Evolutionary conservation across 2,888 invertebrate genomes (phyloP).

Genomic region (Parelbella ahira): DNA sequence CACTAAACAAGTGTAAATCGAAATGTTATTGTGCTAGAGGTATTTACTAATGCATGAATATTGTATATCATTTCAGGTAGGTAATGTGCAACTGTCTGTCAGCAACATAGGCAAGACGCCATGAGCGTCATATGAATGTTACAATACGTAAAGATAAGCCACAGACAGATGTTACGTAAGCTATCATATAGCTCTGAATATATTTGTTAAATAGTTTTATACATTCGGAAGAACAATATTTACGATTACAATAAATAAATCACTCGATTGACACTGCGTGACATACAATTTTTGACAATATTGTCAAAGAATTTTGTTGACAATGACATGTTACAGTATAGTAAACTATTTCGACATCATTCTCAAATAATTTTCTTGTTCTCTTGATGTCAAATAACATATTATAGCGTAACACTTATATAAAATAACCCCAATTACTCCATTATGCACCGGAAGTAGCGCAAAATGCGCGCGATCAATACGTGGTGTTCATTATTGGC

Average conservation of each 20-base stretch:
- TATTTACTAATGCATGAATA: no score
- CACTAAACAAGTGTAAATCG: no score
- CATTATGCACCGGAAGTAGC: constrained; percentile 37
- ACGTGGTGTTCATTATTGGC: constrained; percentile 30
- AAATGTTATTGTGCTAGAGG: no score
- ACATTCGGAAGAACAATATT: constrained; percentile 22
- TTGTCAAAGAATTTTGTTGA: constrained; percentile 36
- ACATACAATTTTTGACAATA: constrained; percentile 35
- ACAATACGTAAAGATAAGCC: no score
- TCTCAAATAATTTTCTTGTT: constrained; percentile 2
- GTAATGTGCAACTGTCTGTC: no score
- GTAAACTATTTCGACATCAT: constrained; percentile 13
- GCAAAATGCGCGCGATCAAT: constrained; percentile 37
- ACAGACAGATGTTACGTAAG: no score
- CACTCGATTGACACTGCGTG: constrained; percentile 31
- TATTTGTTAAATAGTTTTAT: no score
- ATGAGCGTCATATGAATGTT: no score
- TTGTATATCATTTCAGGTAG: no score
- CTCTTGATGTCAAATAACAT: constrained; percentile 10
- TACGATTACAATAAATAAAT: constrained; percentile 23
- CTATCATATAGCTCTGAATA: no score
- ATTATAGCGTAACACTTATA: constrained; percentile 16
- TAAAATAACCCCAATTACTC: constrained; percentile 33
- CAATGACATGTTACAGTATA: constrained; percentile 32
- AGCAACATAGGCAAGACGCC: no score